Base-by-base conservation (phyloP, 2,113 vertebrate genomes). In the Hylia prasina region DNA sequence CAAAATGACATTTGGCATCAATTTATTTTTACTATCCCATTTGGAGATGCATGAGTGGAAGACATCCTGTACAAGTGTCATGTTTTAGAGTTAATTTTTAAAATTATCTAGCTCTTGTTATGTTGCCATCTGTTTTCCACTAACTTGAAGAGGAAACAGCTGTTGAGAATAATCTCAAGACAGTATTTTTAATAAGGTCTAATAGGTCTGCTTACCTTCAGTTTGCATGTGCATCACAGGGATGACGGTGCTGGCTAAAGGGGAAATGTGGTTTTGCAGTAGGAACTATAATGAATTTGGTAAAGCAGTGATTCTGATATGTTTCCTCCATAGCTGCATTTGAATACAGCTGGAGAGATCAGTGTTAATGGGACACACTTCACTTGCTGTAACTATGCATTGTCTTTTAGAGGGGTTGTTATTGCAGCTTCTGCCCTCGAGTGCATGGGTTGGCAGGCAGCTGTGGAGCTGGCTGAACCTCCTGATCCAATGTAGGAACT, bases 141-240 rank as follows among this genome's bases (percentile, higher is more conserved):
- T 89, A 93, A 77, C 76, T 83, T 96, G 93, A 94, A 97, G 94
- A 94, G 96, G 96, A 95, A 95, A 47, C 95, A 97, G 95, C 95
- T 97, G 96, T 92, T 92, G 83, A 87, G 95, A 93, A 81, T 95
- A 81, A 94, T 94, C 77, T 94, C 89, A 87, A 94, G 80, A 78
- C 69, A 81, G 64, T 94, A 56, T 94, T 92, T 96, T 91, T 95
- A 94, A 94, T 93, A 94, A 93, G 83, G 72, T 83, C 81, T 93
- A 84, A 87, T 94, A 93, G 90, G 47, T 91, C 93, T 87, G 80
- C 69, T 81, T 96, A 97, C 96, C 95, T 97, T 90, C 94, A 78
- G 76, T 72, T 71, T 83, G 51, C 56, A 31, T 87, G 68, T 58
- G 47, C 42, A 81, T 73, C 54, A 17, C 63, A 58, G 51, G 83